These are phyloP conservation scores for Metallyticus violacea DNA, from an alignment of 2,888 invertebrate genomes.

Conservation along the genomic window DNA sequence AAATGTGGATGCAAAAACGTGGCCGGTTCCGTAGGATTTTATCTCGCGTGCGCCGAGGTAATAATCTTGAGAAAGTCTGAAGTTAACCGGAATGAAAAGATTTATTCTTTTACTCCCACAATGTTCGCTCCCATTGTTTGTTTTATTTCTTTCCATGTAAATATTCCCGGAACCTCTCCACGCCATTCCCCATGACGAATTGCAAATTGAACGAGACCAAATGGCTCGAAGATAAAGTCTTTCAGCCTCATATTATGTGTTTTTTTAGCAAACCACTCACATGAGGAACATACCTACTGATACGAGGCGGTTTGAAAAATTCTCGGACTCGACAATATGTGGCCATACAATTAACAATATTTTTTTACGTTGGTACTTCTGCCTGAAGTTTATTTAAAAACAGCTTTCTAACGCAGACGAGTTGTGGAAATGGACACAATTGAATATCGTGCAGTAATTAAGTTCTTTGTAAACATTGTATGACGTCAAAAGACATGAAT, in stretches of 20 bases:
- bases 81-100: constrained; percentile 3
- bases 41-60: constrained; percentile 11
- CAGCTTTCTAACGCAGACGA: no score
- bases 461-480: no score
- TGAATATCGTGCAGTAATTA: no score
- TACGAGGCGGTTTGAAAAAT: no score
- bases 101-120: constrained; percentile 13
- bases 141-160: constrained; percentile 4
- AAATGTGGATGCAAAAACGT: not conserved
- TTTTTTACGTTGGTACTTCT: no score
- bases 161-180: constrained; percentile 4
- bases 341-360: no score
- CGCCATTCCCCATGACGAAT: not conserved
- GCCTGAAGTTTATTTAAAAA: no score
- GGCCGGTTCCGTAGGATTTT: not conserved
- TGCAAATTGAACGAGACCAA: not conserved
- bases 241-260: not conserved
- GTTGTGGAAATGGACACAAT: no score
- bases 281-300: no score
- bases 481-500: no score
- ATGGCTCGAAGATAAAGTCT: not conserved
- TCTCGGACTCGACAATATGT: no score
- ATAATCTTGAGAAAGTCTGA: constrained; percentile 6
- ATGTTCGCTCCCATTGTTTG: constrained; percentile 11
- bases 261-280: no score